These are phyloP conservation scores for Esox niger DNA, from an alignment of 2,113 vertebrate genomes.

Conservation along the genomic window DNA sequence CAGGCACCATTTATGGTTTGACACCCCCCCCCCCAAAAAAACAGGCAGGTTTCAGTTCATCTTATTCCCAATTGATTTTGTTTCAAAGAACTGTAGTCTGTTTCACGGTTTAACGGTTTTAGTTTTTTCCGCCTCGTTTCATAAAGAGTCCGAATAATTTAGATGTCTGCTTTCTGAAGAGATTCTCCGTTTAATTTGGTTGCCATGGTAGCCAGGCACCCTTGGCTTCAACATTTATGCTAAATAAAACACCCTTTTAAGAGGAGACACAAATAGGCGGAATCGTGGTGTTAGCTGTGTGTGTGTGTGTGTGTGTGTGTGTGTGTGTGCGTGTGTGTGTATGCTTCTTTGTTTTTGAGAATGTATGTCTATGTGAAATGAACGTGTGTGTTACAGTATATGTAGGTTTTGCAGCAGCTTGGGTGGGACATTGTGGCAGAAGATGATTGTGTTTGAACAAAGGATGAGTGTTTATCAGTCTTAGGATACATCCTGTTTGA, in stretches of 20 bases:
- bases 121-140: conserved; percentile 58
- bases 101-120: conserved; percentile 48
- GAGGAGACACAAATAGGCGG: conserved; percentile 79
- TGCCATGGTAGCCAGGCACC: conserved; percentile 80
- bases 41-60: conserved; percentile 20
- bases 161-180: conserved; percentile 79
- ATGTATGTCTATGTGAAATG: conserved; percentile 15
- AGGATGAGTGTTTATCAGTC: conserved; percentile 40
- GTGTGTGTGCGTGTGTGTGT: conserved; percentile 20
- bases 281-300: conserved; percentile 63
- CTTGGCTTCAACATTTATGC: conserved; percentile 82
- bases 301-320: conserved; percentile 48
- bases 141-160: conserved; percentile 78
- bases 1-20: too few relatives aligned
- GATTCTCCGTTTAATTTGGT: conserved; percentile 81
- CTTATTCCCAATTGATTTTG: conserved; percentile 21
- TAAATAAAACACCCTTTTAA: conserved; percentile 81
- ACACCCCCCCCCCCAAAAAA: background rate
- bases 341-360: conserved; percentile 10
- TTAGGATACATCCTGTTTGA: too few relatives aligned
- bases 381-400: conserved; percentile 16
- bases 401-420: conserved; percentile 47
- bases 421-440: conserved; percentile 46
- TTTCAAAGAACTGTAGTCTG: conserved; percentile 54
- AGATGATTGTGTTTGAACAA: conserved; percentile 54